A percentile compares a stretch with the other conserved stretches of the same genome.
Conservation (phyloP, 1,140 invertebrate genomes). For the Microplitis demolitor region DNA sequence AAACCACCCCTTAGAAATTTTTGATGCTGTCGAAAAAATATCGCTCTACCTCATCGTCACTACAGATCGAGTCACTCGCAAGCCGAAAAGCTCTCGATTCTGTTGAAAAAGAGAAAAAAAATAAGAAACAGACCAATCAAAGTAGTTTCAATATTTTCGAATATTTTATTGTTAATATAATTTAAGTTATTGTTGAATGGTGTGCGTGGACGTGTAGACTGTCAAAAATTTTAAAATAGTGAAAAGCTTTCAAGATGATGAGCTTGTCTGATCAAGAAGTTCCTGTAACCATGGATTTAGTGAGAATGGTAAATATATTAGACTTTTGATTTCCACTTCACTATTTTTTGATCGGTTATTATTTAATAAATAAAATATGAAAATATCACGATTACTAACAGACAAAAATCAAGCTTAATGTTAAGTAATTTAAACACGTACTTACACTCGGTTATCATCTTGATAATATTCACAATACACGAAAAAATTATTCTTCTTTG, state of each 20-base stretch:
- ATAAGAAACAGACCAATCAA: background rate
- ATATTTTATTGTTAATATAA: background rate
- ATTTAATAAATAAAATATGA: too few relatives aligned
- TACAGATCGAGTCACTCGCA: conserved; percentile 46
- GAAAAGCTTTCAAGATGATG: conserved; percentile 33
- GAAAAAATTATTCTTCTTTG: too few relatives aligned
- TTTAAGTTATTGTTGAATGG: background rate
- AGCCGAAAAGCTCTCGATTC: conserved; percentile 35
- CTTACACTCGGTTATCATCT: too few relatives aligned
- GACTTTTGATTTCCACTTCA: conserved; percentile 18
- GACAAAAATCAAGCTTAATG: too few relatives aligned
- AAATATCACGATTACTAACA: too few relatives aligned
- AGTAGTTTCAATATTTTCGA: background rate
- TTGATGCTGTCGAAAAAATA: conserved; percentile 27
- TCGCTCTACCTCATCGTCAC: conserved; percentile 29
- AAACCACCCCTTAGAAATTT: conserved; percentile 3
- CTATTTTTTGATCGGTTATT: background rate
- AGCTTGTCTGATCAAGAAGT: conserved; percentile 43
- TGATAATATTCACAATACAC: too few relatives aligned
- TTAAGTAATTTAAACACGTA: too few relatives aligned
- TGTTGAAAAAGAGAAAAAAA: background rate
- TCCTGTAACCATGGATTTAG: conserved; percentile 34
- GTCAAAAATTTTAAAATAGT: background rate
- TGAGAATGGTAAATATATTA: conserved; percentile 32
- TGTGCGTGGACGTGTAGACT: conserved; percentile 8